Evolutionary conservation across 2,797 vertebrate species (phyloP).

Genomic region (Botia kubotai): DNA sequence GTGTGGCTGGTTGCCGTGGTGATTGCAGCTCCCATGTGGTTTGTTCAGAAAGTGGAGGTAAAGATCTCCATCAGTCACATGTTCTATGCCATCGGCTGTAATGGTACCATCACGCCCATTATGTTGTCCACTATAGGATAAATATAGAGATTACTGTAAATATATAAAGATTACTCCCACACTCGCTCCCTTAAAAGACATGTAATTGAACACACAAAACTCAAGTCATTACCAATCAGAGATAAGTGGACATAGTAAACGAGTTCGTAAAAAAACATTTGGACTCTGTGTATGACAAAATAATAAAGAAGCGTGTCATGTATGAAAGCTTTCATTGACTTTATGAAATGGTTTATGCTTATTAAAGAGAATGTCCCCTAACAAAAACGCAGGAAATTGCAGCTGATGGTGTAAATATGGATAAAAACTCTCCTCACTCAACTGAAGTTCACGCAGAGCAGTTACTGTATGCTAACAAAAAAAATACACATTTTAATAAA

Average conservation of each 20-base stretch:
- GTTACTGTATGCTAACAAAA: background rate
- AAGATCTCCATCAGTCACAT: background rate
- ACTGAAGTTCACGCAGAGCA: background rate
- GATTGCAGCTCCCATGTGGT: conserved; percentile 64
- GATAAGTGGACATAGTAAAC: background rate
- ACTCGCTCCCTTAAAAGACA: background rate
- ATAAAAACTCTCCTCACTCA: background rate
- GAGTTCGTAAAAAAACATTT: conserved; percentile 3
- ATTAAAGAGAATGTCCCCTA: background rate
- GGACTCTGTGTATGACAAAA: background rate
- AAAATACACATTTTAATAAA: background rate
- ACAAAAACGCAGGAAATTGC: background rate
- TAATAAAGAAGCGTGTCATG: background rate
- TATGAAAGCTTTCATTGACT: background rate
- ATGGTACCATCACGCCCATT: background rate
- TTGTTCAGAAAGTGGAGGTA: conserved; percentile 65
- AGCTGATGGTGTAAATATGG: background rate
- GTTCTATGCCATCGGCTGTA: background rate
- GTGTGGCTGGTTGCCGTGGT: conserved; percentile 59
- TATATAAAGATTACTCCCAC: background rate
- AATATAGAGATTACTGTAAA: background rate
- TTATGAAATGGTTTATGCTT: background rate
- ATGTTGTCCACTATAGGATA: background rate
- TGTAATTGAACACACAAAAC: background rate
- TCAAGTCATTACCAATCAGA: conserved; percentile 19